phyloP scores from a whole-genome alignment of 1,140 invertebrate genomes.

The Drosophila busckii region DNA sequence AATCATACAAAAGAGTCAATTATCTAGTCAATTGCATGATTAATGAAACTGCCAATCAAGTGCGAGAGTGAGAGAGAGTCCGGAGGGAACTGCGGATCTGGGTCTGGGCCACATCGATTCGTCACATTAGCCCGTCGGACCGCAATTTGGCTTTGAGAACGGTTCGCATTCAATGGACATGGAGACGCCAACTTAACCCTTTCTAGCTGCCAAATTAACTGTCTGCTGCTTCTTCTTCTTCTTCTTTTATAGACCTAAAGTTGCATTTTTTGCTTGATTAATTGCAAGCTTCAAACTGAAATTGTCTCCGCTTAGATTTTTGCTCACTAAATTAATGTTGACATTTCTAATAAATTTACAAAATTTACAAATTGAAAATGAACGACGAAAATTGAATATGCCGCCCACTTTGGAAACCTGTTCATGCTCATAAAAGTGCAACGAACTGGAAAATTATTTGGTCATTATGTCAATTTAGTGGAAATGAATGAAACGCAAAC shows the following conservation, averaged over 20 bases:
- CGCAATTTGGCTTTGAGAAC: conserved; percentile 20
- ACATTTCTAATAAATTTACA: conserved; percentile 73
- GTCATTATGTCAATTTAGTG: conserved; percentile 73
- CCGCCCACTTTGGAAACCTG: neutral
- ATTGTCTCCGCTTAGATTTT: conserved; percentile 39
- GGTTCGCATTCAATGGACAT: conserved; percentile 7
- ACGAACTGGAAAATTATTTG: conserved; percentile 73
- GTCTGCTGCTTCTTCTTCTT: conserved; percentile 14
- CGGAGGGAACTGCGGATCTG: neutral
- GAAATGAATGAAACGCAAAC: conserved; percentile 21
- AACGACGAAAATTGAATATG: conserved; percentile 56
- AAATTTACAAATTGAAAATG: conserved; percentile 69
- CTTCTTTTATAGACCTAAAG: conserved; percentile 1
- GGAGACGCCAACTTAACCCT: conserved; percentile 40
- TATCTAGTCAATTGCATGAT: conserved; percentile 76
- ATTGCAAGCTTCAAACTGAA: conserved; percentile 45
- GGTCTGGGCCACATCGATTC: conserved; percentile 14
- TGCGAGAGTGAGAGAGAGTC: conserved; percentile 4
- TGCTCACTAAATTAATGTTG: conserved; percentile 64
- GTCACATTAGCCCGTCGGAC: conserved; percentile 37
- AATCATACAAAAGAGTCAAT: conserved; percentile 44
- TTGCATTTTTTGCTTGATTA: conserved; percentile 66
- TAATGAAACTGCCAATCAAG: conserved; percentile 46
- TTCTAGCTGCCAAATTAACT: conserved; percentile 74
- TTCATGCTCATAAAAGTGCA: conserved; percentile 34